These are phyloP conservation scores for Mamestra configurata DNA, from an alignment of 1,140 invertebrate species.

Conservation along the genomic window DNA sequence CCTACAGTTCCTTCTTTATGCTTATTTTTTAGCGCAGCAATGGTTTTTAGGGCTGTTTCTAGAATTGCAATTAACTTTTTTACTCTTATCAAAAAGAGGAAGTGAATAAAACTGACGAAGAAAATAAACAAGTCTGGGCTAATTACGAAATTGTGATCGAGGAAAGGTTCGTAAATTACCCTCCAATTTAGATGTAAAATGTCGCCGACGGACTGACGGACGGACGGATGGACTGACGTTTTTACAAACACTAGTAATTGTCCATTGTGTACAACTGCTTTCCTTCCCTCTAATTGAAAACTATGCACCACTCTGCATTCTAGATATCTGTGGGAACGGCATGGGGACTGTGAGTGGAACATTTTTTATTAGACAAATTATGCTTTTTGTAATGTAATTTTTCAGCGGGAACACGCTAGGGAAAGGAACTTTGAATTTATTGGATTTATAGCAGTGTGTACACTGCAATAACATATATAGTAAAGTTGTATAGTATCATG, in stretches of 20 bases:
- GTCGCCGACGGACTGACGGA: constrained; percentile 45
- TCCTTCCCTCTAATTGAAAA: constrained; percentile 44
- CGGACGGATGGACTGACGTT: constrained; percentile 33
- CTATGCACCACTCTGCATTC: constrained; percentile 41
- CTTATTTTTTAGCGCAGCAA: no score
- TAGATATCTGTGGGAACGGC: constrained; percentile 34
- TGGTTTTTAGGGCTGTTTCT: neutral
- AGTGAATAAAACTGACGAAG: constrained; percentile 37
- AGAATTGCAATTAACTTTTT: neutral
- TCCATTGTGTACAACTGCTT: constrained; percentile 48
- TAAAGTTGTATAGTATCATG: no score
- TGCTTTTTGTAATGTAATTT: neutral
- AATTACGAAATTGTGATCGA: constrained; percentile 69
- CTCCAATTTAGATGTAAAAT: constrained; percentile 71
- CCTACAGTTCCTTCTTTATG: no score
- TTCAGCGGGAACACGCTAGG: constrained; percentile 7
- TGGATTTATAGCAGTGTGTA: neutral
- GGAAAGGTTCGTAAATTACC: constrained; percentile 62
- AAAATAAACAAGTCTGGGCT: constrained; percentile 63
- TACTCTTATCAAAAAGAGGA: constrained; percentile 43
- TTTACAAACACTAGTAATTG: constrained; percentile 47
- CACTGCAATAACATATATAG: neutral
- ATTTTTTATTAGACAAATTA: constrained; percentile 39
- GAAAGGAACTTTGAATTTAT: constrained; percentile 3
- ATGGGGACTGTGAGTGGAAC: neutral